Conservation (phyloP, 2,797 vertebrate species). For the Enteromius paludinosus region DNA sequence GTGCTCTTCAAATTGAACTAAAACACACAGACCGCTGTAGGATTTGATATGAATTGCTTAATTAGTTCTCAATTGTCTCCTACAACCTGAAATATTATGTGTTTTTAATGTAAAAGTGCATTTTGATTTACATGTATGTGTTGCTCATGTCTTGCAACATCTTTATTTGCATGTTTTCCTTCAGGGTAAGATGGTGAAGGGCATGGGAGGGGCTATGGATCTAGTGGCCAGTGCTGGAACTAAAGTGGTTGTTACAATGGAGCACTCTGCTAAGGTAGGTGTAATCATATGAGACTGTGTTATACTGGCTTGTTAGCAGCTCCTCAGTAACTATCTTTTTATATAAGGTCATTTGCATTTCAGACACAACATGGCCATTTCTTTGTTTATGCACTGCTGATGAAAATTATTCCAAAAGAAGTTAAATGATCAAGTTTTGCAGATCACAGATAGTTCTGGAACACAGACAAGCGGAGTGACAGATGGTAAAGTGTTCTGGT, state of each 20-base stretch:
- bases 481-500: neutral
- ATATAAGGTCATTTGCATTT: neutral
- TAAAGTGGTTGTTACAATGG: constrained; percentile 98
- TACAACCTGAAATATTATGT: neutral
- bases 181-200: constrained; percentile 98
- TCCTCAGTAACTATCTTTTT: neutral
- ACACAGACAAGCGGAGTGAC: neutral
- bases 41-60: constrained; percentile 12
- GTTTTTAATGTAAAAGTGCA: neutral
- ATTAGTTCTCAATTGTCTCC: neutral
- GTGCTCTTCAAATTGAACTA: constrained; percentile 20
- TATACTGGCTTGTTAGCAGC: neutral
- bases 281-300: neutral
- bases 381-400: neutral
- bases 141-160: constrained; percentile 34
- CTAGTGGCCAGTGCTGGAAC: constrained; percentile 93
- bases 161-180: constrained; percentile 47
- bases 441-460: neutral
- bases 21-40: neutral
- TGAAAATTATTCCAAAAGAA: constrained; percentile 1
- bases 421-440: neutral
- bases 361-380: neutral
- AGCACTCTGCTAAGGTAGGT: constrained; percentile 93
- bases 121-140: constrained; percentile 23
- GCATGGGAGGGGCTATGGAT: constrained; percentile 99